phyloP scores from a whole-genome alignment of 2,888 invertebrate genomes.

The Brenthis hecate region DNA sequence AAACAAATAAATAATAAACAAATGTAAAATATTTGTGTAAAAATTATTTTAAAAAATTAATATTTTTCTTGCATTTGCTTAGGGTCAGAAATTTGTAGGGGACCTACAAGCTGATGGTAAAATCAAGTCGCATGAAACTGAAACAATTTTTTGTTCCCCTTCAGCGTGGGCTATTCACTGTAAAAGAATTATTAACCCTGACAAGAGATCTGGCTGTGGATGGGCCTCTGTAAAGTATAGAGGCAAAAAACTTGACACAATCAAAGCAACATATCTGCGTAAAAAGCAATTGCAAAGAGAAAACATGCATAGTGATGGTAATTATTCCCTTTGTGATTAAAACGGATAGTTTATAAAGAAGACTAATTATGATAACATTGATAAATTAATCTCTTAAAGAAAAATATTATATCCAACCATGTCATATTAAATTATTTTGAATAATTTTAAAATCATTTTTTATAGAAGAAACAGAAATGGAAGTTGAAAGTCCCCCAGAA shows the following conservation, averaged over 20 bases:
- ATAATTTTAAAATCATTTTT: slow-evolving; percentile 32
- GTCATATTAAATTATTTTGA: too few relatives aligned
- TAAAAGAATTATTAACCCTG: slow-evolving; percentile 94
- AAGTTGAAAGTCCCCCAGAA: slow-evolving; percentile 82
- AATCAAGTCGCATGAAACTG: slow-evolving; percentile 94
- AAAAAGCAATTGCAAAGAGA: slow-evolving; percentile 85
- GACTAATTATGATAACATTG: too few relatives aligned
- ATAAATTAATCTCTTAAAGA: too few relatives aligned
- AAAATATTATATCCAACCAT: too few relatives aligned
- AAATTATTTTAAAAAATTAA: background rate
- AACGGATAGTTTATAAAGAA: too few relatives aligned
- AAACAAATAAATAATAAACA: too few relatives aligned
- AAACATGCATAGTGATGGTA: slow-evolving; percentile 77
- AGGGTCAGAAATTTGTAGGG: slow-evolving; percentile 95
- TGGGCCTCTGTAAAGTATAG: slow-evolving; percentile 96
- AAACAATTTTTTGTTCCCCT: slow-evolving; percentile 93
- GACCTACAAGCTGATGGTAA: slow-evolving; percentile 93
- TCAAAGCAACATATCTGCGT: slow-evolving; percentile 92
- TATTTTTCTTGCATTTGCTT: slow-evolving; percentile 23
- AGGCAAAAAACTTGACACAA: slow-evolving; percentile 93
- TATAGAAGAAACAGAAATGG: slow-evolving; percentile 82
- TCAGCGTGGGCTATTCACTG: slow-evolving; percentile 97
- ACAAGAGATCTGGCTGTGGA: slow-evolving; percentile 95
- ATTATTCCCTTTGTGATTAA: slow-evolving; percentile 1
- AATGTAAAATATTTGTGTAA: background rate